Conservation (phyloP, 1,140 invertebrate species). For the Harlomillsia oculata region DNA sequence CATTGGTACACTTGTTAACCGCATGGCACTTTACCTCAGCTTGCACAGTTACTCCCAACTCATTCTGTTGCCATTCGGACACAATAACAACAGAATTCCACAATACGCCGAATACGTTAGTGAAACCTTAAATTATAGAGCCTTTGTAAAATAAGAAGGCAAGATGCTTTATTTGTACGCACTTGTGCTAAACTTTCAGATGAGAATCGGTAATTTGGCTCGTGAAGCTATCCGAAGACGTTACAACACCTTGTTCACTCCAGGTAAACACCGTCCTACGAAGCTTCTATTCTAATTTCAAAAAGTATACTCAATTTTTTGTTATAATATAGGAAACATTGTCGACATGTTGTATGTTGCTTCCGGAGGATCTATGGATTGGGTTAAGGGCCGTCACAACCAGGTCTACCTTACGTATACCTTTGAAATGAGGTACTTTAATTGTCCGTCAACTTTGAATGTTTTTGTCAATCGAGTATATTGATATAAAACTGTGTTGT, state of each 20-base stretch:
- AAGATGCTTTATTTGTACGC: background rate
- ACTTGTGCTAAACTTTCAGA: conserved; percentile 35
- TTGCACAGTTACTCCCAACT: conserved; percentile 78
- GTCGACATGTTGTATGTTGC: conserved; percentile 7
- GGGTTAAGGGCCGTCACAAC: conserved; percentile 19
- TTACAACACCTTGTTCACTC: conserved; percentile 53
- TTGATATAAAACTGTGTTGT: too few relatives aligned
- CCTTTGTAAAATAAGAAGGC: background rate
- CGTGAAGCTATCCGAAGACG: conserved; percentile 47
- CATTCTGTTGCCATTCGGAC: conserved; percentile 46
- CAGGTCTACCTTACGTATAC: conserved; percentile 43
- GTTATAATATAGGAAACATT: background rate
- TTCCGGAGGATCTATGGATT: conserved; percentile 22
- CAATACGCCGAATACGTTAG: conserved; percentile 16
- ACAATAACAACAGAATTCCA: conserved; percentile 8
- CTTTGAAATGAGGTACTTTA: conserved; percentile 46
- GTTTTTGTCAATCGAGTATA: too few relatives aligned
- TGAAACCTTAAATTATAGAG: background rate
- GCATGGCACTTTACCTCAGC: conserved; percentile 61
- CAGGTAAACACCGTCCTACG: too few relatives aligned
- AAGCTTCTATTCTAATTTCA: conserved; percentile 40
- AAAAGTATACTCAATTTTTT: background rate
- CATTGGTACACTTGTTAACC: conserved; percentile 45
- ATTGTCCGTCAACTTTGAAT: too few relatives aligned
- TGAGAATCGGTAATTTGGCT: conserved; percentile 49